Percentiles rank a stretch among this genome's conserved stretches.
phyloP scores from a whole-genome alignment of 2,113 vertebrate genomes.

The Equus quagga region DNA sequence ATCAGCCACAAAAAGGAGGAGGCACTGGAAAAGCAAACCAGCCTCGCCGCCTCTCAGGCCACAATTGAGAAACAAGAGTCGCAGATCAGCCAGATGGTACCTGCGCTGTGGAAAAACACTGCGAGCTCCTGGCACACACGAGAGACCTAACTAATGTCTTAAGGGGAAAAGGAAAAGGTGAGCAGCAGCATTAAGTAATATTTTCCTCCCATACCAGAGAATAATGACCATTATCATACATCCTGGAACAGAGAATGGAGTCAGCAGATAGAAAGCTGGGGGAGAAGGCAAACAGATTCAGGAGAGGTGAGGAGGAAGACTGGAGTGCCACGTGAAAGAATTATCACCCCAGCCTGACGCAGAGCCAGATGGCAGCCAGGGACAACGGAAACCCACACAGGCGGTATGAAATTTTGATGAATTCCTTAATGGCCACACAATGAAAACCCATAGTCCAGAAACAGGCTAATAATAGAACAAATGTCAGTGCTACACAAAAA shows the following conservation, averaged over 20 bases:
- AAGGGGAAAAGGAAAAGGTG: background rate
- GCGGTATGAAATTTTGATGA: slow-evolving; percentile 77
- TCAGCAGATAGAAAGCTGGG: background rate
- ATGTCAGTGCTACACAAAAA: slow-evolving; percentile 48
- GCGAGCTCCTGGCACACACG: background rate
- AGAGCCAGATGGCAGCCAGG: slow-evolving; percentile 63
- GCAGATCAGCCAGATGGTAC: background rate
- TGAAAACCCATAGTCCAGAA: slow-evolving; percentile 55
- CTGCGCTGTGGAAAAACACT: background rate
- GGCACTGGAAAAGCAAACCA: too few species aligned
- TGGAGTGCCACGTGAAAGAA: slow-evolving; percentile 66
- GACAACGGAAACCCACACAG: slow-evolving; percentile 32
- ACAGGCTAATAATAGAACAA: slow-evolving; percentile 59
- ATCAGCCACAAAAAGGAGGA: background rate
- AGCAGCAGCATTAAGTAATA: background rate
- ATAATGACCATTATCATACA: background rate
- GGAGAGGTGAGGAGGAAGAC: background rate
- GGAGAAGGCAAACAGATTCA: background rate
- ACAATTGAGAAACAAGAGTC: background rate
- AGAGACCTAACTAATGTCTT: background rate
- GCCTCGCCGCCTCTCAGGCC: background rate
- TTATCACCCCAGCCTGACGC: slow-evolving; percentile 22
- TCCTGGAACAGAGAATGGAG: background rate
- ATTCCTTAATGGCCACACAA: slow-evolving; percentile 60
- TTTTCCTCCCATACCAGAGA: background rate